Evolutionary conservation across 1,140 invertebrate genomes (phyloP).

Genomic region (Phortica variegata): DNA sequence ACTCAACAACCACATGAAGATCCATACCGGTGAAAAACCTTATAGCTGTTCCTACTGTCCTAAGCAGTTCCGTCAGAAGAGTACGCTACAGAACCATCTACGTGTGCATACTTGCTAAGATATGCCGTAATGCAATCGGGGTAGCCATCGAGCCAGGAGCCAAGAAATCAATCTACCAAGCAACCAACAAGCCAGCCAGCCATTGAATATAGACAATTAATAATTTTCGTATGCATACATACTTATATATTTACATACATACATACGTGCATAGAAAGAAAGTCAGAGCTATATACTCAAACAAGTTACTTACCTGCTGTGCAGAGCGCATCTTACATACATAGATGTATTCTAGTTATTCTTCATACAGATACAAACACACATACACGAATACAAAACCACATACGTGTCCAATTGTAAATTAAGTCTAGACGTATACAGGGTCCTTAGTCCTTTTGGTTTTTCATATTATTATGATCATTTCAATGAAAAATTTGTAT

Average conservation of each 20-base stretch:
- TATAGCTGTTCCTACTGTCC: slow-evolving; percentile 56
- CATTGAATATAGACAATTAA: slow-evolving; percentile 32
- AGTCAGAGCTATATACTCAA: slow-evolving; percentile 47
- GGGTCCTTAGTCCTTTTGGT: slow-evolving; percentile 23
- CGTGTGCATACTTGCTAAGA: slow-evolving; percentile 50
- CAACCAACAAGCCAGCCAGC: slow-evolving; percentile 29
- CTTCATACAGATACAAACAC: slow-evolving; percentile 45
- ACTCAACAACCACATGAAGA: slow-evolving; percentile 56
- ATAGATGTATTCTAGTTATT: slow-evolving; percentile 38
- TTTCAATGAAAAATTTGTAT: no score
- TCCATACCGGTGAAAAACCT: slow-evolving; percentile 56
- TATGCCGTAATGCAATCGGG: slow-evolving; percentile 5
- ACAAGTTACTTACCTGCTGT: slow-evolving; percentile 56
- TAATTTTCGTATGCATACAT: neutral
- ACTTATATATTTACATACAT: neutral
- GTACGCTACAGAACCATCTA: slow-evolving; percentile 53
- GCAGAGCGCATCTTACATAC: slow-evolving; percentile 41
- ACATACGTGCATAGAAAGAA: slow-evolving; percentile 19
- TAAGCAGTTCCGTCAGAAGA: slow-evolving; percentile 55
- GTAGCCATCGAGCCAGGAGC: slow-evolving; percentile 8
- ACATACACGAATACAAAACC: slow-evolving; percentile 46
- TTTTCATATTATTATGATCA: no score
- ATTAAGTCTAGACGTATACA: slow-evolving; percentile 42
- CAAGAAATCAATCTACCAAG: slow-evolving; percentile 9
- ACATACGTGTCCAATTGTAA: slow-evolving; percentile 52